Conservation (phyloP, 2,888 invertebrate species). For the Chloromyia formosa region DNA sequence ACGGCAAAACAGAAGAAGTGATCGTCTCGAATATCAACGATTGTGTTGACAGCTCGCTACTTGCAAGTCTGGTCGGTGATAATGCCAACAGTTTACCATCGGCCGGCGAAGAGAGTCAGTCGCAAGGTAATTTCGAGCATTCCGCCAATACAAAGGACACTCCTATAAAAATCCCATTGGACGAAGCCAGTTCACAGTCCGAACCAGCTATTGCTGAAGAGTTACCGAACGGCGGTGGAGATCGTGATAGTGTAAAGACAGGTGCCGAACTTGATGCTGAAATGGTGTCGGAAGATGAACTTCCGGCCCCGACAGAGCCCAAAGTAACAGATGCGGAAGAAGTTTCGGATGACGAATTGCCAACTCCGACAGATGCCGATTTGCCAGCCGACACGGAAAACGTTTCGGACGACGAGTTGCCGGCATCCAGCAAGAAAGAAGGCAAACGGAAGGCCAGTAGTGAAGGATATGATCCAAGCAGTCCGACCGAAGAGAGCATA, state of each 20-base stretch:
- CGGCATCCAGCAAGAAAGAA: constrained; percentile 71
- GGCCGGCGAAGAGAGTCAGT: constrained; percentile 57
- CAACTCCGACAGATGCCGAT: constrained; percentile 76
- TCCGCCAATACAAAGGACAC: constrained; percentile 52
- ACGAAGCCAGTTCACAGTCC: constrained; percentile 56
- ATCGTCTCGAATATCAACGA: constrained; percentile 54
- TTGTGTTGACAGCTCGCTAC: constrained; percentile 60
- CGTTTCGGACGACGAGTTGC: constrained; percentile 85
- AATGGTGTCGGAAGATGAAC: constrained; percentile 85
- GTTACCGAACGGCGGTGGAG: constrained; percentile 54
- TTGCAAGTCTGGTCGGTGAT: constrained; percentile 63
- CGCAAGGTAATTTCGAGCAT: constrained; percentile 48
- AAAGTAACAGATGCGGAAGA: constrained; percentile 86
- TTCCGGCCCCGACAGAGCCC: constrained; percentile 71
- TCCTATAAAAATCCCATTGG: constrained; percentile 56
- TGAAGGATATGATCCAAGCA: constrained; percentile 80
- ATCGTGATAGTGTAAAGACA: constrained; percentile 49
- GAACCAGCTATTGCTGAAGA: constrained; percentile 60
- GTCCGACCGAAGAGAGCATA: constrained; percentile 80
- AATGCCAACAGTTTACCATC: constrained; percentile 64
- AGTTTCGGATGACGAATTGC: constrained; percentile 79
- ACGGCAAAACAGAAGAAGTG: constrained; percentile 57
- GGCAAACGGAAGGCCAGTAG: constrained; percentile 65
- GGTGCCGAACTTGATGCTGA: constrained; percentile 77
- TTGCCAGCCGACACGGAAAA: constrained; percentile 78